These are phyloP conservation scores for Pygocentrus nattereri DNA, from an alignment of 2,797 vertebrate species.

Conservation along the genomic window DNA sequence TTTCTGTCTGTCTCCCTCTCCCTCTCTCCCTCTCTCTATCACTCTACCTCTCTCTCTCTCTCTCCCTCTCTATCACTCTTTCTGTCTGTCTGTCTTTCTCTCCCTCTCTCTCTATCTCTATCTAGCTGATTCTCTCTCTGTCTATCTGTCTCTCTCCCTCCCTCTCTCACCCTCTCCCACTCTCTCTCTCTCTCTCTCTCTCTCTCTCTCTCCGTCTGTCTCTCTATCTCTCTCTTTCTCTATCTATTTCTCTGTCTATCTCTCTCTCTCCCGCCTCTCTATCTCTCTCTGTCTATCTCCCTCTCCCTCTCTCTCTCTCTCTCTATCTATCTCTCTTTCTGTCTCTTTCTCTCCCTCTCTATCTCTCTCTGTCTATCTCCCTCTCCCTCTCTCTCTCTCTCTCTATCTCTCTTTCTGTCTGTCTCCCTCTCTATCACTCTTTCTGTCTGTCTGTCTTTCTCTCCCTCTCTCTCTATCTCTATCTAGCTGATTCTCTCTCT, in stretches of 20 bases:
- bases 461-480: too few species aligned
- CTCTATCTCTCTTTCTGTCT: neutral
- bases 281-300: neutral
- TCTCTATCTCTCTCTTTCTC: too few species aligned
- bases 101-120: neutral
- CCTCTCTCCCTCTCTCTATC: constrained; percentile 13
- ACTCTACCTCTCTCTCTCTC: too few species aligned
- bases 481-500: too few species aligned
- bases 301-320: too few species aligned
- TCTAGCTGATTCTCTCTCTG: constrained; percentile 16
- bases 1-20: too few species aligned
- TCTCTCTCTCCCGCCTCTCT: too few species aligned
- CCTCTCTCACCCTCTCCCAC: too few species aligned
- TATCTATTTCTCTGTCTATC: neutral
- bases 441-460: neutral
- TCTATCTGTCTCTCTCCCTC: neutral
- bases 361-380: neutral
- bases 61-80: neutral
- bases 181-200: too few species aligned
- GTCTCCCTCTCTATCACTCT: neutral
- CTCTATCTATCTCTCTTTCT: too few species aligned
- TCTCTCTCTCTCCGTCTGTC: neutral
- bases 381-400: too few species aligned
- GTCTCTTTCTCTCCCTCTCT: neutral
- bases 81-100: too few species aligned